A percentile compares a stretch with the other conserved stretches of the same genome.
Evolutionary conservation across 2,888 invertebrate genomes (phyloP).

Genomic region (Agrotis ipsilon): DNA sequence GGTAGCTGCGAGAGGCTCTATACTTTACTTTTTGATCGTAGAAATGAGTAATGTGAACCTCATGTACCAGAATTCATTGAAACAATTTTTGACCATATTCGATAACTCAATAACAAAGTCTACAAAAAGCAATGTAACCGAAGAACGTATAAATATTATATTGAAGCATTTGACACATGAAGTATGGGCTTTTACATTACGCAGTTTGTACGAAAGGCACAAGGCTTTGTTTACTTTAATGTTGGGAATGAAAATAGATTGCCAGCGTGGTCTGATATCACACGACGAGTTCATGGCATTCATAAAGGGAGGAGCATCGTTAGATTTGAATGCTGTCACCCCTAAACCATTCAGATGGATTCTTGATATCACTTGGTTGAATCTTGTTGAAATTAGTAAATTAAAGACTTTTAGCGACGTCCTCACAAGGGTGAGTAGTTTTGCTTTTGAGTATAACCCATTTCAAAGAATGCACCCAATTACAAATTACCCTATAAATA

Average conservation of each 20-base stretch:
- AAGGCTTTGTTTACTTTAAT: constrained; percentile 98
- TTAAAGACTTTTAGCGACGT: constrained; percentile 95
- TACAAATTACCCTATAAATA: no score
- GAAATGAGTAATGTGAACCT: constrained; percentile 99
- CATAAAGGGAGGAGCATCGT: constrained; percentile 98
- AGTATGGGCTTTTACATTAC: constrained; percentile 97
- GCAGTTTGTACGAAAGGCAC: constrained; percentile 98
- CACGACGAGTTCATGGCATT: constrained; percentile 98
- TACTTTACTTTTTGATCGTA: constrained; percentile 98
- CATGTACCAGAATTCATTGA: constrained; percentile 99
- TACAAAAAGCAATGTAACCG: constrained; percentile 95
- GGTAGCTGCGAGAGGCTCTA: constrained; percentile 98
- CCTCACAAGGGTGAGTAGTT: constrained; percentile 92
- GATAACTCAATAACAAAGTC: constrained; percentile 98
- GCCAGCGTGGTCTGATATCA: constrained; percentile 95
- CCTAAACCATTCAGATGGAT: constrained; percentile 99
- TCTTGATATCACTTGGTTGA: constrained; percentile 98
- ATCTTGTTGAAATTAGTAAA: constrained; percentile 98
- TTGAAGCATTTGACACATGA: constrained; percentile 97
- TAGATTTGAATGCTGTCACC: constrained; percentile 97
- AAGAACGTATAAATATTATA: constrained; percentile 97
- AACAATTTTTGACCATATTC: constrained; percentile 98
- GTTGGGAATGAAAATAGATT: constrained; percentile 98
- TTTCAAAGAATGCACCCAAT: no score
- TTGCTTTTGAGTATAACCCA: no score